Percentiles rank a stretch among this genome's conserved stretches.
Evolutionary conservation across 2,113 vertebrate species (phyloP).

Genomic region (Barbus barbus): DNA sequence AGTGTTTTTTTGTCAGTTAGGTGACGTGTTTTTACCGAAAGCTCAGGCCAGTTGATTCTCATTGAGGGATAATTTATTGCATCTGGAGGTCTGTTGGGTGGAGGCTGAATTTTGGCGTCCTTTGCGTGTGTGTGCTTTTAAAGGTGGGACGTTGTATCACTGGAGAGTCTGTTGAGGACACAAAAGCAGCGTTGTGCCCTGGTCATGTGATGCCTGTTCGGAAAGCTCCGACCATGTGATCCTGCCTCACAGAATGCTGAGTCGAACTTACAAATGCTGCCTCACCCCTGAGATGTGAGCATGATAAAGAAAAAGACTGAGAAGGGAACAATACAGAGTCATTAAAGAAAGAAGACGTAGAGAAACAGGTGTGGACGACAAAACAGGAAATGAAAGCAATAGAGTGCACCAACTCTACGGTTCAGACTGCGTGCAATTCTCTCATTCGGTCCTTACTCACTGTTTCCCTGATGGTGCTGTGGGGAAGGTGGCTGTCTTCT

Average conservation of each 20-base stretch:
- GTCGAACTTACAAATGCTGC: constrained; percentile 66
- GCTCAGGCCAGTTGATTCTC: constrained; percentile 4
- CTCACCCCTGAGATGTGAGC: constrained; percentile 19
- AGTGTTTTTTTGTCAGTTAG: constrained; percentile 7
- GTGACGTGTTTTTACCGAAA: neutral
- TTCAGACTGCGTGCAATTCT: constrained; percentile 4
- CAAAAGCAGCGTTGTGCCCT: constrained; percentile 74
- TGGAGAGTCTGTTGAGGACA: constrained; percentile 65
- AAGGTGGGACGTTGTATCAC: constrained; percentile 72
- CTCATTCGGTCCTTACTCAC: neutral
- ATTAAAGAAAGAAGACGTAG: neutral
- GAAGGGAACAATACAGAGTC: neutral
- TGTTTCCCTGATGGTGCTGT: neutral
- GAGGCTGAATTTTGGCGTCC: constrained; percentile 49
- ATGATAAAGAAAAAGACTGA: neutral
- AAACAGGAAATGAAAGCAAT: constrained; percentile 14
- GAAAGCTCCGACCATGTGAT: constrained; percentile 72
- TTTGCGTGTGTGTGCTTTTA: constrained; percentile 48
- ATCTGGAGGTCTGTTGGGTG: neutral
- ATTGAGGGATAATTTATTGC: constrained; percentile 25
- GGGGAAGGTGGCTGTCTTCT: neutral
- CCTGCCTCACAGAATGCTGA: constrained; percentile 71
- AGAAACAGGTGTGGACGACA: neutral
- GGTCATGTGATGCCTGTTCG: constrained; percentile 68
- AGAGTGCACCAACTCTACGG: neutral